phyloP scores from a whole-genome alignment of 2,888 invertebrate genomes.

The Eumerus sabulonum region DNA sequence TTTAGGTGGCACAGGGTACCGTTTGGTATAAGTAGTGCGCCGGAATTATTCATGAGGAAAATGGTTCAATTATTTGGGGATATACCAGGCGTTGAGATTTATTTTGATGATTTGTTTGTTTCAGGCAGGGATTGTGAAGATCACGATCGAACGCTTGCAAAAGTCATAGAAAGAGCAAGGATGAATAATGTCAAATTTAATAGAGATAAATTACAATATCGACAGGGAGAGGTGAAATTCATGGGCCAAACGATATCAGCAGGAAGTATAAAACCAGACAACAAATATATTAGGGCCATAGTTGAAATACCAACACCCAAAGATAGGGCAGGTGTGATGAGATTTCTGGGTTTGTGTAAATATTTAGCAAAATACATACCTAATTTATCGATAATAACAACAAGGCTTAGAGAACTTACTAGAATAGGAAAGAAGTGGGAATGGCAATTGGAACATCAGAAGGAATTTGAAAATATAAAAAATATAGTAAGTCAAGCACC shows the following conservation, averaged over 20 bases:
- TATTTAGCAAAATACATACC: constrained; percentile 69
- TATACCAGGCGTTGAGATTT: constrained; percentile 30
- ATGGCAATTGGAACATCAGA: constrained; percentile 54
- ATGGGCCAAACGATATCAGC: constrained; percentile 53
- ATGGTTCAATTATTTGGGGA: constrained; percentile 51
- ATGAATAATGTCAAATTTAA: constrained; percentile 34
- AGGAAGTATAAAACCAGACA: constrained; percentile 54
- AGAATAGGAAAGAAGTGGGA: constrained; percentile 49
- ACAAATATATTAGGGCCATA: constrained; percentile 55
- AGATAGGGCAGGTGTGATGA: constrained; percentile 43
- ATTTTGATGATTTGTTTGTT: constrained; percentile 21
- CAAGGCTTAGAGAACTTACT: constrained; percentile 48
- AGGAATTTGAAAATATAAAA: constrained; percentile 49
- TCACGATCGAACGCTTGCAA: constrained; percentile 17
- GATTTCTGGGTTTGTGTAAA: constrained; percentile 59
- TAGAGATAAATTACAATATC: constrained; percentile 67
- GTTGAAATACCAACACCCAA: constrained; percentile 35
- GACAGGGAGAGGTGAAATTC: constrained; percentile 35
- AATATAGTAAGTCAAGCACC: constrained; percentile 24
- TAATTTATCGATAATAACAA: constrained; percentile 54
- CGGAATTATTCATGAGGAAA: constrained; percentile 50
- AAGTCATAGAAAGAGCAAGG: constrained; percentile 56
- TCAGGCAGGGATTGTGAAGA: constrained; percentile 13
- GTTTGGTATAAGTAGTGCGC: constrained; percentile 49
- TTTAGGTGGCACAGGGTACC: constrained; percentile 52